phyloP scores from a whole-genome alignment of 2,113 vertebrate species.

The Elephas maximus region DNA sequence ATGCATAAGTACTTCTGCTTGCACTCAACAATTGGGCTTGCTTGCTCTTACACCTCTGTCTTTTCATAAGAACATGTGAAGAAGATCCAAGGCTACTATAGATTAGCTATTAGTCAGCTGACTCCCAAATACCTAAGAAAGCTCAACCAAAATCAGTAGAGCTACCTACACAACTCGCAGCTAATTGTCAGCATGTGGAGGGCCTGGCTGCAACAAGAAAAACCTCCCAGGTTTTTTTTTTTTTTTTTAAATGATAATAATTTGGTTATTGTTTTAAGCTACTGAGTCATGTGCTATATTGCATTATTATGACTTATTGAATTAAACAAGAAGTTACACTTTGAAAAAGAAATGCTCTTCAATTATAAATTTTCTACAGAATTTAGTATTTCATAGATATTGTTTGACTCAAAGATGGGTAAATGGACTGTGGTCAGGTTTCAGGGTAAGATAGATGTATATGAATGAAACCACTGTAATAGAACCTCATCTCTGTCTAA shows the following conservation, averaged over 20 bases:
- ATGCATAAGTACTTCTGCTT: not conserved
- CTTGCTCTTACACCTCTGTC: not conserved
- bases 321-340: constrained; percentile 14
- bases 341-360: not conserved
- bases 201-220: not conserved
- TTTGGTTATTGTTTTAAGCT: constrained; percentile 16
- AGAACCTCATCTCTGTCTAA: not conserved
- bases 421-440: not conserved
- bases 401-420: not conserved
- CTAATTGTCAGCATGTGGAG: not conserved
- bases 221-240: not conserved
- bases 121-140: fast-evolving
- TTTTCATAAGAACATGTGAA: not conserved
- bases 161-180: not conserved
- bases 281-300: not conserved
- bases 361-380: not conserved
- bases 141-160: not conserved
- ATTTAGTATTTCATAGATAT: not conserved
- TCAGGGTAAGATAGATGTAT: not conserved
- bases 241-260: not conserved
- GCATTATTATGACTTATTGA: not conserved
- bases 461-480: not conserved
- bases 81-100: not conserved
- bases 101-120: not conserved
- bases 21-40: not conserved